A percentile compares a stretch with the other conserved stretches of the same genome.
These are phyloP conservation scores for Monochamus alternatus DNA, from an alignment of 2,888 invertebrate species.

Conservation along the genomic window DNA sequence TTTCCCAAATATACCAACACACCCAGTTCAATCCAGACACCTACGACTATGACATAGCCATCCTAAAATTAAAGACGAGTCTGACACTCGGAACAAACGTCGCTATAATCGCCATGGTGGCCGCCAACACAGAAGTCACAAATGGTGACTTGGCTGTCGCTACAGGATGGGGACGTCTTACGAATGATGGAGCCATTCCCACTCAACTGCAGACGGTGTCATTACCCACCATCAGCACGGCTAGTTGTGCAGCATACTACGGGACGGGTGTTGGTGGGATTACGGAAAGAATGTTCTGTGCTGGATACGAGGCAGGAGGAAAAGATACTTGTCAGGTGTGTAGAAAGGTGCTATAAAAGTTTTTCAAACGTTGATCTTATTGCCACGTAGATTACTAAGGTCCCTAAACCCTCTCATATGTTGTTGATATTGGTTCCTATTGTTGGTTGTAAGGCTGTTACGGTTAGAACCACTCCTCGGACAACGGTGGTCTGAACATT, in stretches of 20 bases:
- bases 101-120: constrained; percentile 65
- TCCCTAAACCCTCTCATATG: too few relatives aligned
- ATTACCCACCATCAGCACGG: constrained; percentile 56
- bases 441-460: too few relatives aligned
- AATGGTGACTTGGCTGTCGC: constrained; percentile 47
- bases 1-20: constrained; percentile 70
- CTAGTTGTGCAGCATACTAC: constrained; percentile 54
- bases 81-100: constrained; percentile 68
- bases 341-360: background rate
- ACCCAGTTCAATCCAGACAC: constrained; percentile 71
- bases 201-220: constrained; percentile 56
- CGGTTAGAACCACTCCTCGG: too few relatives aligned
- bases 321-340: constrained; percentile 59
- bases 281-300: constrained; percentile 57
- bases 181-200: constrained; percentile 47
- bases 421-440: too few relatives aligned
- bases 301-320: constrained; percentile 55
- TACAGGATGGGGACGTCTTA: constrained; percentile 57
- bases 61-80: constrained; percentile 70
- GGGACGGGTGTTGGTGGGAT: constrained; percentile 38
- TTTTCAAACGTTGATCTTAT: too few relatives aligned
- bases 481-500: too few relatives aligned
- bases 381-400: too few relatives aligned
- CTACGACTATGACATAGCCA: constrained; percentile 73
- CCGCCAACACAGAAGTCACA: constrained; percentile 66